phyloP scores from a whole-genome alignment of 2,113 vertebrate species.

The Globicephala melas region DNA sequence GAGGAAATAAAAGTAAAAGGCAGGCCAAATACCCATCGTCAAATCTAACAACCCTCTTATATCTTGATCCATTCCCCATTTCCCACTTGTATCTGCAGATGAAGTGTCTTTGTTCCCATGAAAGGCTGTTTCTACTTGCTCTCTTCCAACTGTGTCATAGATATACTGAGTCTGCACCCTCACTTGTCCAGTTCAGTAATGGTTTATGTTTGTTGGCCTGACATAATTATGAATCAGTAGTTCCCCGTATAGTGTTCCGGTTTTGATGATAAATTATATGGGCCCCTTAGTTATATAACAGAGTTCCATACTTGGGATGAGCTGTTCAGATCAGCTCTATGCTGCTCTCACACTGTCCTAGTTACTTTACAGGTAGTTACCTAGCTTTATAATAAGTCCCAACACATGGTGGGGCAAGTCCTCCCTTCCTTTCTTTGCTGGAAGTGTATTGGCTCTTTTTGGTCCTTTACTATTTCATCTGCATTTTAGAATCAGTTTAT shows the following conservation, averaged over 20 bases:
- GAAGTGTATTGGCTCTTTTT: not conserved
- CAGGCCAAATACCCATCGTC: not conserved
- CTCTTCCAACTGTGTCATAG: not conserved
- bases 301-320: not conserved
- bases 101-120: not conserved
- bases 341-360: not conserved
- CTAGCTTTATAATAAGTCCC: not conserved
- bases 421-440: not conserved
- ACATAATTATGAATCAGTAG: not conserved
- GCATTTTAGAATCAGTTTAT: not conserved
- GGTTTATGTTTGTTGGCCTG: not conserved
- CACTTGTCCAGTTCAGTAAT: not conserved
- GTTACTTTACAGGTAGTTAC: not conserved
- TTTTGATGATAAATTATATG: not conserved
- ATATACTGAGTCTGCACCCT: not conserved
- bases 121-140: not conserved
- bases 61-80: not conserved
- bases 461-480: not conserved
- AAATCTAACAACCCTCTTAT: not conserved
- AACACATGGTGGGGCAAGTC: not conserved
- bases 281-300: not conserved
- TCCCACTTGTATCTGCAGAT: not conserved
- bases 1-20: conserved; percentile 36
- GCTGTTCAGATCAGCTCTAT: not conserved
- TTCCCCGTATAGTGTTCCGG: not conserved